Evolutionary conservation across 2,888 invertebrate species (phyloP).

Genomic region (Orthosia incerta): DNA sequence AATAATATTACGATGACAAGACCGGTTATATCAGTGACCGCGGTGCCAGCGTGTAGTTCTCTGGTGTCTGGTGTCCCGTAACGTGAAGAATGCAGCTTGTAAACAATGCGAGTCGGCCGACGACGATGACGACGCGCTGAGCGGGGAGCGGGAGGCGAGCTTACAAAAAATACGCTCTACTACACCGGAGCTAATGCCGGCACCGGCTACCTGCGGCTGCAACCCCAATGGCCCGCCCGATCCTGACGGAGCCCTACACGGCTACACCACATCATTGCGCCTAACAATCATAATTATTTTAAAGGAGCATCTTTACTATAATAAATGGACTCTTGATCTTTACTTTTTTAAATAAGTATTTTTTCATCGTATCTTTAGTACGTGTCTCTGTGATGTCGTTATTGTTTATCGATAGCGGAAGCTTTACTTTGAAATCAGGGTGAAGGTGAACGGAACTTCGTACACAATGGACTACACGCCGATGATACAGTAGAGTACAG

Average conservation of each 20-base stretch:
- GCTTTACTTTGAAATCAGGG: constrained; percentile 3
- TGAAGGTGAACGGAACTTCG: background rate
- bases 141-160: constrained; percentile 1
- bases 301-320: no score
- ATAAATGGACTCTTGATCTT: background rate
- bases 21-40: constrained; percentile 28
- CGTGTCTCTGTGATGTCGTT: background rate
- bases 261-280: no score
- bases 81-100: constrained; percentile 55
- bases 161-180: constrained; percentile 22
- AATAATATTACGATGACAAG: constrained; percentile 4
- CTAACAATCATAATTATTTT: no score
- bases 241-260: no score
- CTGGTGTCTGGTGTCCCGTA: constrained; percentile 19
- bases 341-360: background rate
- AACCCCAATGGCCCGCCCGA: background rate
- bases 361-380: background rate
- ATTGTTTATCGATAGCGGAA: constrained; percentile 3
- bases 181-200: background rate
- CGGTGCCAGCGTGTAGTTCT: background rate
- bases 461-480: background rate
- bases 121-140: constrained; percentile 2
- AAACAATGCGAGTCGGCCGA: constrained; percentile 50
- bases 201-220: constrained; percentile 30
- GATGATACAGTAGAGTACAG: background rate